Base-by-base conservation (phyloP, 2,797 vertebrate species). In the Xiphophorus birchmanni region DNA sequence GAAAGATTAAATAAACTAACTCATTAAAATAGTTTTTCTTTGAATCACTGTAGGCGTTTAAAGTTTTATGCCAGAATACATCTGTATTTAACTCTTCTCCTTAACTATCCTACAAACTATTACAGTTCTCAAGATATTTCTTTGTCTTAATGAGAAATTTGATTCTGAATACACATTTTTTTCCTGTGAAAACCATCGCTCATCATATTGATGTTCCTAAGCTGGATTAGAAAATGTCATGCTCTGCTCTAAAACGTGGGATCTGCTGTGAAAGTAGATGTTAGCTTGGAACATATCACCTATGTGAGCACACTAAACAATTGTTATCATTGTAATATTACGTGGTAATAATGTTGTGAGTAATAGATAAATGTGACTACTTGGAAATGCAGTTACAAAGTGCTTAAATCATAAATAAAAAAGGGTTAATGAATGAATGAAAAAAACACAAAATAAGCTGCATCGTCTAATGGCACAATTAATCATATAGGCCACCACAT, bases 381-480 rank as follows among this genome's bases (percentile, higher is more conserved):
- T 5, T 74, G 7, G 78, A 29, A 23, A 26, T 13, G 45, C 35
- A 74, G 2, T 13, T 45, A 80, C 73, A 23, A 69, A 73, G 73
- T 56, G 37, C 83, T 84, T 54, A 45, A 81, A 71, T 23, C 52
- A 84, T 74, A 78, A 82, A 84, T 60, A 65, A 78, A 47, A 82
- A 84, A 71, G 37, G 7, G n/a, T 84, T 74, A 42, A 60, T 35
- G 84, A 90, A 87, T 87, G 10, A 79, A 89, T 48, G 79, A 18
- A 35, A 79, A 60, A 74, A 69, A 69, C 18, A 81, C 44, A 44
- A 80, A 77, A 69, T 76, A 74, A 91, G 91, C 63, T 78, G 75
- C 84, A 72, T 87, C 79, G 87, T 81, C 82, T 93, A 94, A 94
- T 92, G 87, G 84, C 80, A 78, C 79, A 87, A 92, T 94, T 91